Percentiles rank a stretch among this genome's conserved stretches.
These are phyloP conservation scores for Malurus splendens DNA, from an alignment of 2,797 vertebrate species.

Conservation along the genomic window DNA sequence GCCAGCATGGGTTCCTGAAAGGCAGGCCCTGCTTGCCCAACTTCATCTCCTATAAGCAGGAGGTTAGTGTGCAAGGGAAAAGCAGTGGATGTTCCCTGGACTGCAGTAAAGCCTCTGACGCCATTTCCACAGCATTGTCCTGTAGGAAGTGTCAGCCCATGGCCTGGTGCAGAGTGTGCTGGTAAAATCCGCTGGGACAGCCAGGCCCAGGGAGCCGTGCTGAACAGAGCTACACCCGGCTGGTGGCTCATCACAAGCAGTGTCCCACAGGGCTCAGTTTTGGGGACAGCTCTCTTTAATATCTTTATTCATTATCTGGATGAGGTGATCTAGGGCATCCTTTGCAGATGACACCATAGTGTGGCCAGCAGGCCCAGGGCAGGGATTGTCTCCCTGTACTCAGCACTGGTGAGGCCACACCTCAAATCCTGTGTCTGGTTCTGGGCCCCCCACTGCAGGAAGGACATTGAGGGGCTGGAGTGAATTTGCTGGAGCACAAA, in stretches of 20 bases:
- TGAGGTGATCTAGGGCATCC: background rate
- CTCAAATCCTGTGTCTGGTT: background rate
- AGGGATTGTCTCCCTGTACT: background rate
- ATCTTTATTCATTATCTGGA: background rate
- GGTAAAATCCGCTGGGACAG: background rate
- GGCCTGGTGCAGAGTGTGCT: background rate
- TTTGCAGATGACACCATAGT: background rate
- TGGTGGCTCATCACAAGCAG: background rate
- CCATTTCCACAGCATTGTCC: background rate
- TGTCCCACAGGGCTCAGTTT: background rate
- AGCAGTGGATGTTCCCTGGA: background rate
- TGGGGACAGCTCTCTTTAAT: background rate
- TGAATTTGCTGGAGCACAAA: background rate
- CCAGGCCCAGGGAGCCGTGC: background rate
- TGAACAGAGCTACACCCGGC: background rate
- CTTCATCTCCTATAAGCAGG: background rate
- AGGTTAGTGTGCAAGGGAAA: background rate
- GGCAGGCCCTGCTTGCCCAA: background rate
- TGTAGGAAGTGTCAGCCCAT: background rate
- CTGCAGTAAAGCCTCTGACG: background rate
- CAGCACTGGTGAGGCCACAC: background rate
- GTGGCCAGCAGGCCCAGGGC: background rate
- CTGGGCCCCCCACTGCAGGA: background rate
- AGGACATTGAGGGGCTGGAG: background rate
- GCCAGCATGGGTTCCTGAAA: background rate